Evolutionary conservation across 2,797 vertebrate genomes (phyloP), one percentile per base, ranked within the genome.

Genomic region (Phylloscopus collybita): DNA sequence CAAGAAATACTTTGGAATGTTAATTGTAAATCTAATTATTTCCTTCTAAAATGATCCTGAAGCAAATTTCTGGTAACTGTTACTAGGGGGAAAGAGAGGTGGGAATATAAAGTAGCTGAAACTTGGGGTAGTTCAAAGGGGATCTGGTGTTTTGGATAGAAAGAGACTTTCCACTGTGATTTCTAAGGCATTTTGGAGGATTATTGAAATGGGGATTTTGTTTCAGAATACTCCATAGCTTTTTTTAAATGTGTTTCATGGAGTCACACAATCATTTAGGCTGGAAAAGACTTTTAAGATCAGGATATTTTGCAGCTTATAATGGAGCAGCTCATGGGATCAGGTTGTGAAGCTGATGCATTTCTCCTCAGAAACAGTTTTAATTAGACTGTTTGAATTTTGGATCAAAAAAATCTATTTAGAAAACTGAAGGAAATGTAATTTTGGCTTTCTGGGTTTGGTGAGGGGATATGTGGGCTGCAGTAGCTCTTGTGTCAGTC

Each of bases 11-110:
- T 71, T 80, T 16, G 80, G 65, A 80, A 96, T 86, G 80, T 88
- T 90, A 96, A 86, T 84, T 86, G 64, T 57, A 57, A 85, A 73
- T 73, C 60, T 67, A 86, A 93, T 92, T 8, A 70, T 78, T 96
- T 94, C 78, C 70, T 88, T 75, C 73, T 44, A 64, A 92, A 93
- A 93, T 32, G 30, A 93, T 93, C 82, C 73, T 47, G 49, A 72
- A 91, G 76, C 73, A 66, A 83, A 72, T 51, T 47, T 85, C n/a
- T 57, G 29, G 56, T 51, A 20, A 23, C 69, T 75, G 23, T 79
- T 90, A 9, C 13, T 50, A 27, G 34, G 56, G 69, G 34, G 50
- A 29, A 32, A 78, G 79, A 76, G 56, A 44, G 16, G 18, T 45
- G 32, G 70, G 76, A 81, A 40, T 54, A 11, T 38, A 13, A 90